Base-by-base conservation (phyloP, 2,888 invertebrate genomes). In the Poecilus cupreus region DNA sequence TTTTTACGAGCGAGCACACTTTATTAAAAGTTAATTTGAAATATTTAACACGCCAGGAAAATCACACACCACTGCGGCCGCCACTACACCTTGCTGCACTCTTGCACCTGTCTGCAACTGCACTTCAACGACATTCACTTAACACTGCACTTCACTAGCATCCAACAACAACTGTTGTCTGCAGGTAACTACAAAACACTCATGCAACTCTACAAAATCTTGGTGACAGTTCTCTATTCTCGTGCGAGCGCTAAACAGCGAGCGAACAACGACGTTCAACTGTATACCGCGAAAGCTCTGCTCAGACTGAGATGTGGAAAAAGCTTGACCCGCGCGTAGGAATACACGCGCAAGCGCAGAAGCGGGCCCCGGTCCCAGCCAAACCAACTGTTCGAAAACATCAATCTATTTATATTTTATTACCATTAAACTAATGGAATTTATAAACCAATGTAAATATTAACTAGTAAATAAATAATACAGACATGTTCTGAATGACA, bases 341-440 rank as follows among this genome's bases (percentile, higher is more conserved):
- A 60, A 60, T 60, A 43, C 68, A 32, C 11, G 79, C 70, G 70
- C 79, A 70, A 51, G 70, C 79, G 70, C 10, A 10, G 11, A 43
- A 43, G 39, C 51, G 4, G 22, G 24, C 11, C 43, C 77, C 26
- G 57, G 68, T 79, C 79, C 70, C 79, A 79, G 79, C 68, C 79
- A 32, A 78, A 64, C 78, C 46, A 77, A 77, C 77, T 77, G 77
- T 77, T 77, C 77, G 11, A 24, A 72, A 57, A 75, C 81, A 75
- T 81, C 75, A 81, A 81, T 81, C 81, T 81, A 75, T 81, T 81
- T 81, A 64, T 81, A 81, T 81, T 80, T 81, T 75, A 81, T 81
- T 80, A 60, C 80, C 74, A 80, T 80, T 80, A 80, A 39, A 57
- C 75, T 81, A 81, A 81, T 81, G 81, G 81, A 81, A 81, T 81